Conservation (phyloP, 1,140 invertebrate genomes). For the Aphis craccivora region DNA sequence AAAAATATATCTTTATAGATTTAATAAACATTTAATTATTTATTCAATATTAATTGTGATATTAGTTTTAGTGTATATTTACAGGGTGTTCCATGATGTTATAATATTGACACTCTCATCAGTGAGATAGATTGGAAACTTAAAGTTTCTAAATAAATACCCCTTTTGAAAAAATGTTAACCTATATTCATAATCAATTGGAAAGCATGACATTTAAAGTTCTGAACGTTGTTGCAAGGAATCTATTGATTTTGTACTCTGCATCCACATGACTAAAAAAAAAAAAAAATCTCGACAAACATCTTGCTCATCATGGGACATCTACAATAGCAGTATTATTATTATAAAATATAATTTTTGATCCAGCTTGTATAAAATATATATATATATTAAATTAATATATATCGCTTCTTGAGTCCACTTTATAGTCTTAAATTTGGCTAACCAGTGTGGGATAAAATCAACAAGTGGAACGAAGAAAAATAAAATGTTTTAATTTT, state of each 20-base stretch:
- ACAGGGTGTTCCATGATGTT: neutral
- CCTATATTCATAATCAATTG: neutral
- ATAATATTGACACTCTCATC: neutral
- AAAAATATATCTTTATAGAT: neutral
- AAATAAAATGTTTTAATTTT: neutral
- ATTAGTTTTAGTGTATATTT: conserved; percentile 31
- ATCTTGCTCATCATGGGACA: neutral
- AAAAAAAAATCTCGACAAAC: neutral
- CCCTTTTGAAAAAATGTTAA: neutral
- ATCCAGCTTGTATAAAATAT: neutral
- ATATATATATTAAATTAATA: neutral
- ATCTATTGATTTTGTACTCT: neutral
- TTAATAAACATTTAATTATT: neutral
- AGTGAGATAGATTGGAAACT: neutral
- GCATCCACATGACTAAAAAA: neutral
- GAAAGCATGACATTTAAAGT: neutral
- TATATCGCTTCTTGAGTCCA: neutral
- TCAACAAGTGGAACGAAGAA: neutral
- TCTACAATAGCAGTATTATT: neutral
- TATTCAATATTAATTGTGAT: neutral
- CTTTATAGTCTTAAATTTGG: neutral
- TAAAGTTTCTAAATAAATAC: neutral
- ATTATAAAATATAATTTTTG: neutral
- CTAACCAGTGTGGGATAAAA: neutral
- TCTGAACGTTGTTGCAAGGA: neutral